Percentiles rank a stretch among this genome's conserved stretches.
Evolutionary conservation across 2,888 invertebrate species (phyloP).

Genomic region (Pogonocherus hispidulus): DNA sequence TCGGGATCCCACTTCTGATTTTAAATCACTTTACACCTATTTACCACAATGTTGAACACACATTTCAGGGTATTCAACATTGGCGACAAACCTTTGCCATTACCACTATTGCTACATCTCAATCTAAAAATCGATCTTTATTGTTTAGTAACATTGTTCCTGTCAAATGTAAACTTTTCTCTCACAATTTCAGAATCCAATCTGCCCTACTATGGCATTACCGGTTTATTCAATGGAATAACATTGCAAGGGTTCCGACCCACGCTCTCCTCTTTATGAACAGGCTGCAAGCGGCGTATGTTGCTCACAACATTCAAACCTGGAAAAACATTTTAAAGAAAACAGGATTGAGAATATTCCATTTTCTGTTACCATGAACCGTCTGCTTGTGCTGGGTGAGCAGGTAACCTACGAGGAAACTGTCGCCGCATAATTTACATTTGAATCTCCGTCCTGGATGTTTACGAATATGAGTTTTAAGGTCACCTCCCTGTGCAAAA

Average conservation of each 20-base stretch:
- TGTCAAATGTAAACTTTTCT: too few relatives aligned
- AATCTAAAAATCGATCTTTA: too few relatives aligned
- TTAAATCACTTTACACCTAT: too few relatives aligned
- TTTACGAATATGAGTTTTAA: constrained; percentile 72
- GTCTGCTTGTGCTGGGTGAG: constrained; percentile 72
- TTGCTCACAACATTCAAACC: constrained; percentile 67
- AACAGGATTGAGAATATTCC: neutral
- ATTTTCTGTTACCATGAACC: constrained; percentile 67
- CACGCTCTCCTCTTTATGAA: constrained; percentile 59
- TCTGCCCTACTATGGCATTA: too few relatives aligned
- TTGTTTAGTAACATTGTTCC: too few relatives aligned
- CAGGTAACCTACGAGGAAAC: constrained; percentile 72
- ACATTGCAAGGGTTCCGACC: constrained; percentile 65
- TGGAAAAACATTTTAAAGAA: constrained; percentile 43
- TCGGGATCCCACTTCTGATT: too few relatives aligned
- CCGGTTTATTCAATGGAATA: constrained; percentile 64
- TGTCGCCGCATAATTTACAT: constrained; percentile 72
- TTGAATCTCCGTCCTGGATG: constrained; percentile 74
- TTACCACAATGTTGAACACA: too few relatives aligned
- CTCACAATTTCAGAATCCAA: too few relatives aligned
- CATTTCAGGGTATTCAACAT: too few relatives aligned
- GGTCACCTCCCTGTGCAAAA: constrained; percentile 73
- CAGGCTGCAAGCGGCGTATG: constrained; percentile 65
- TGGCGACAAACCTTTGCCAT: too few relatives aligned
- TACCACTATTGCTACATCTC: too few relatives aligned